Base-by-base conservation (phyloP, 2,888 invertebrate species). In the Catocala fraxini region DNA sequence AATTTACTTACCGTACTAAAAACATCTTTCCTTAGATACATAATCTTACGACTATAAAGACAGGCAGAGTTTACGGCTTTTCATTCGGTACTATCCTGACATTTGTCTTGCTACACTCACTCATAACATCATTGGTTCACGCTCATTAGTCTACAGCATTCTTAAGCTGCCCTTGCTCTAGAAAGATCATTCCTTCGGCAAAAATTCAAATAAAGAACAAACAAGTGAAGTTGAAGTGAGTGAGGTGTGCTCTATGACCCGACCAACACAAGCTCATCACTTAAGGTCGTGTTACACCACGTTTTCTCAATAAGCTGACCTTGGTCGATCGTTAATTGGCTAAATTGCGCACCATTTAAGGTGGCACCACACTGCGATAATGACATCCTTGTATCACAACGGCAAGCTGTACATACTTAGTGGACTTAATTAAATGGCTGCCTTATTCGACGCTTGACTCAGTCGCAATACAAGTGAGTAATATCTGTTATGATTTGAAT, bases 301-400 rank as follows among this genome's bases (percentile, higher is more conserved):
- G 89, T 88, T 78, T 77, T 75, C 72, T 83, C 85, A 85, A 89
- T 87, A 82, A 84, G 78, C 67, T 68, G 65, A 56, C 46, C 55
- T 62, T 73, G 73, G 82, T 84, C 89, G 87, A 86, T 85, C 86
- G 78, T 81, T 89, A 89, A 88, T 89, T 87, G 89, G 85, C 84
- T 92, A 89, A 93, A 92, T 91, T 87, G 87, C 90, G 67, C 65
- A 53, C 93, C 92, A 81, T 92, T 84, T 92, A 91, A 79, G 92
- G 92, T 63, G 77, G 69, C 75, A 67, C 80, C 82, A 76, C 73
- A 80, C 79, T 68, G 79, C 71, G 75, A 81, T 91, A 91, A 92
- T 88, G 89, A 89, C 86, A 89, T 89, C 90, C 89, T 89, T 82
- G 88, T 86, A 79, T 71, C 81, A 77, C 55, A 57, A 70, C 64